Percentiles rank a stretch among this genome's conserved stretches.
phyloP scores from a whole-genome alignment of 2,797 vertebrate species.

The Danionella dracula region DNA sequence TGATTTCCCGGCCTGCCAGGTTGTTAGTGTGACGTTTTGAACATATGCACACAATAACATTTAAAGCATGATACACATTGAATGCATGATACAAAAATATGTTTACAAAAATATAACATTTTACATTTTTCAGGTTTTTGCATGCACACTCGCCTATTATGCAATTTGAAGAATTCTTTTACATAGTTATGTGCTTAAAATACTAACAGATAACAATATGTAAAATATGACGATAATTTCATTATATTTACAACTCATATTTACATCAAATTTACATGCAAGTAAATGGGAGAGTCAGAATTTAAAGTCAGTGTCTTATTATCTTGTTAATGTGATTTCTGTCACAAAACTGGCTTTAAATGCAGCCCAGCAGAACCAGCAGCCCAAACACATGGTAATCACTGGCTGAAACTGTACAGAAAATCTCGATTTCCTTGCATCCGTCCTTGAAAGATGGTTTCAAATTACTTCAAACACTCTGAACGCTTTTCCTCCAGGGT shows the following conservation, averaged over 20 bases:
- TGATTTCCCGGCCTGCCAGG: constrained; percentile 89
- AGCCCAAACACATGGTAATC: constrained; percentile 43
- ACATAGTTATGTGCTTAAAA: constrained; percentile 34
- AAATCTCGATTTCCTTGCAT: constrained; percentile 30
- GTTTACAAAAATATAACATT: constrained; percentile 46
- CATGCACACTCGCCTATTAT: constrained; percentile 25
- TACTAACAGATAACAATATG: neutral
- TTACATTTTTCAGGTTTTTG: too few relatives aligned
- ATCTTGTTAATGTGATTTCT: constrained; percentile 23
- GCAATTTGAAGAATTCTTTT: constrained; percentile 3
- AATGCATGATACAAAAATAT: constrained; percentile 42
- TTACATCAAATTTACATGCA: constrained; percentile 35
- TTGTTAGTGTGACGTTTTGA: constrained; percentile 48
- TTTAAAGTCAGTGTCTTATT: constrained; percentile 22
- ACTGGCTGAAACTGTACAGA: constrained; percentile 35
- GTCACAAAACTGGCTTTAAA: constrained; percentile 35
- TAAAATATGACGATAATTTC: neutral
- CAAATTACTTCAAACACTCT: constrained; percentile 93
- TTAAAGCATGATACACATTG: constrained; percentile 39
- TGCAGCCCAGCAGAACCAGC: constrained; percentile 28
- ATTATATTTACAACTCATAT: constrained; percentile 36
- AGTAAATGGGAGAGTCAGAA: constrained; percentile 19
- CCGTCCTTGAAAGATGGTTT: constrained; percentile 56
- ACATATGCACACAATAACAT: constrained; percentile 24
- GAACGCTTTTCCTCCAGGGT: constrained; percentile 89